Evolutionary conservation across 2,888 invertebrate genomes (phyloP).

Genomic region (Leucania comma): DNA sequence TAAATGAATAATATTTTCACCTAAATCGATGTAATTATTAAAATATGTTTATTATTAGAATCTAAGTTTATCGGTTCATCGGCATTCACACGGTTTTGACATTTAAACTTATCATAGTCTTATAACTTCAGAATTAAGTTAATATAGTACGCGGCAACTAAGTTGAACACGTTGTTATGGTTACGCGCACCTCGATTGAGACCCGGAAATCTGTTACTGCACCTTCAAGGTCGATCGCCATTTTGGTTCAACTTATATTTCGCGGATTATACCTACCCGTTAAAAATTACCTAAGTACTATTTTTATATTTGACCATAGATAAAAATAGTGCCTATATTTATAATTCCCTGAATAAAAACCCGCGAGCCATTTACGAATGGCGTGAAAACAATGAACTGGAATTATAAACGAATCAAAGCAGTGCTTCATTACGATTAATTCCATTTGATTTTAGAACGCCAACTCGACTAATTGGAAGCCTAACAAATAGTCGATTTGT

Average conservation of each 20-base stretch:
- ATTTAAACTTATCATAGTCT: not conserved
- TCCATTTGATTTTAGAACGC: constrained; percentile 52
- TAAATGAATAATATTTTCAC: no score
- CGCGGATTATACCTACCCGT: no score
- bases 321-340: not conserved
- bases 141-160: no score
- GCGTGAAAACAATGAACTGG: constrained; percentile 14
- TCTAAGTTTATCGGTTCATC: not conserved
- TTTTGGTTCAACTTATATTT: no score
- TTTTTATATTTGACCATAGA: no score
- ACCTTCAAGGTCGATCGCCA: no score
- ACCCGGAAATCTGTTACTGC: no score
- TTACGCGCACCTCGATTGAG: no score
- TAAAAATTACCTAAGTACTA: not conserved
- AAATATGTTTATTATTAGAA: no score
- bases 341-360: not conserved
- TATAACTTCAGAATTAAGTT: not conserved
- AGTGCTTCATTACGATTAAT: constrained; percentile 48
- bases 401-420: constrained; percentile 36
- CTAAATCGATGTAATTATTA: no score
- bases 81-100: not conserved
- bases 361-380: constrained; percentile 10
- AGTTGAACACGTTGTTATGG: no score
- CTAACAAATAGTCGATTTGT: constrained; percentile 38
- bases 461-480: constrained; percentile 40